These are phyloP conservation scores for Sturmia bella DNA, from an alignment of 2,888 invertebrate genomes.

Conservation along the genomic window DNA sequence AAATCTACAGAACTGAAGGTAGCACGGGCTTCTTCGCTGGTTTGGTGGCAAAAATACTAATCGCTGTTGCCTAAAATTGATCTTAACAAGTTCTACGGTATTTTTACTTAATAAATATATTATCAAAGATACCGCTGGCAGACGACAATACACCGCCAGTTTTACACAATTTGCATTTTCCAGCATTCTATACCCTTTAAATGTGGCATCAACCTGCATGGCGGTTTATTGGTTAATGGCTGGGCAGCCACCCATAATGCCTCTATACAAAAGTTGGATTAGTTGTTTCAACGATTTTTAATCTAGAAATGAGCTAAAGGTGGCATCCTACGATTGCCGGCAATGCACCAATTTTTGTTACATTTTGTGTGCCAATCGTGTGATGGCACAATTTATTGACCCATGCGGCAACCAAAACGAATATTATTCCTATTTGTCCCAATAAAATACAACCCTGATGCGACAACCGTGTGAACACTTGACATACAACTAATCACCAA, in stretches of 20 bases:
- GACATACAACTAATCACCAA: no score
- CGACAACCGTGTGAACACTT: no score
- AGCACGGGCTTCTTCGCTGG: slow-evolving; percentile 93
- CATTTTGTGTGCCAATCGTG: no score
- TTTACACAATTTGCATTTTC: slow-evolving; percentile 87
- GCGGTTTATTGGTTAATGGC: slow-evolving; percentile 91
- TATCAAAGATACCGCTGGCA: slow-evolving; percentile 87
- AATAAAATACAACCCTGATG: no score
- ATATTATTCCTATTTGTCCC: no score
- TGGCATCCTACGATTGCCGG: no score
- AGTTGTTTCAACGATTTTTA: slow-evolving; percentile 92
- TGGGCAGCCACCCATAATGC: slow-evolving; percentile 92
- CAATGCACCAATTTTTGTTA: no score
- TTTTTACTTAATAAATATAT: slow-evolving; percentile 91
- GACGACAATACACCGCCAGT: slow-evolving; percentile 84
- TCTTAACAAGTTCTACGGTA: slow-evolving; percentile 89
- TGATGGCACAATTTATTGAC: no score
- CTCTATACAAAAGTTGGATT: slow-evolving; percentile 90
- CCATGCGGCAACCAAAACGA: no score
- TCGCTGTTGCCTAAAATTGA: slow-evolving; percentile 91
- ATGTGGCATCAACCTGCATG: slow-evolving; percentile 96
- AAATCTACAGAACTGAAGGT: slow-evolving; percentile 94
- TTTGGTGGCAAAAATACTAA: slow-evolving; percentile 91
- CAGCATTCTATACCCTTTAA: slow-evolving; percentile 94
- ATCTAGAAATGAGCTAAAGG: slow-evolving; percentile 88